Base-by-base conservation (phyloP, 2,888 invertebrate species). In the Tubulanus polymorphus region DNA sequence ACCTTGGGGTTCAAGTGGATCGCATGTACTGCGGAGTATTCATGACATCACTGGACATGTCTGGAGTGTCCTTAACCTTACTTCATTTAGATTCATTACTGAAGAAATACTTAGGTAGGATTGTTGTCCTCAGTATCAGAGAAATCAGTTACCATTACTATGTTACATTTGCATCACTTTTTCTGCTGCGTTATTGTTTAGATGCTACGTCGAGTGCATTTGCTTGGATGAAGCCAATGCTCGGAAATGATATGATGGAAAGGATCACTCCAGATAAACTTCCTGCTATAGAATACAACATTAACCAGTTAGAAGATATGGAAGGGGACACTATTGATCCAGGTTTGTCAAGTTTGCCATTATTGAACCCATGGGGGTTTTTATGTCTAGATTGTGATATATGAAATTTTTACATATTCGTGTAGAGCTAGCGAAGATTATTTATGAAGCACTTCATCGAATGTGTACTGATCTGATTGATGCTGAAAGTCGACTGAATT, bases 31-130 rank as follows among this genome's bases (percentile, higher is more conserved):
- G 83, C 59, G 86, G 85, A 5, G 69, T 79, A 3, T 81, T 87
- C 60, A 85, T 90, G 80, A 88, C 90, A 0, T 89, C 90, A 0
- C 74, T 91, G 47, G 87, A 90, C 69, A 88, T 88, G 84, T 84
- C 86, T 53, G 91, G 91, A 6, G 82, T 90, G 65, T 88, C 89
- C 63, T 81, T 93, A 27, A 87, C 89, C 15, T 64, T 92, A 20
- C 65, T 83, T 32, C 66, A 66, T 37, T 57, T 80, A 0, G 66
- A 69, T 59, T 69, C 73, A 62, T 62, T 60, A 51, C 53, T 71
- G 47, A 57, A 61, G 59, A 55, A 65, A 55, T 75, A 66, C 51
- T 60, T 72, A 23, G 71, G 73, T 73, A 60, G 46, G 63, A n/a
- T n/a, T n/a, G n/a, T n/a, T n/a, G n/a, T n/a, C n/a, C n/a, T n/a